A percentile compares a stretch with the other conserved stretches of the same genome.
phyloP scores from a whole-genome alignment of 2,113 vertebrate genomes.

The Hemicordylus capensis region DNA sequence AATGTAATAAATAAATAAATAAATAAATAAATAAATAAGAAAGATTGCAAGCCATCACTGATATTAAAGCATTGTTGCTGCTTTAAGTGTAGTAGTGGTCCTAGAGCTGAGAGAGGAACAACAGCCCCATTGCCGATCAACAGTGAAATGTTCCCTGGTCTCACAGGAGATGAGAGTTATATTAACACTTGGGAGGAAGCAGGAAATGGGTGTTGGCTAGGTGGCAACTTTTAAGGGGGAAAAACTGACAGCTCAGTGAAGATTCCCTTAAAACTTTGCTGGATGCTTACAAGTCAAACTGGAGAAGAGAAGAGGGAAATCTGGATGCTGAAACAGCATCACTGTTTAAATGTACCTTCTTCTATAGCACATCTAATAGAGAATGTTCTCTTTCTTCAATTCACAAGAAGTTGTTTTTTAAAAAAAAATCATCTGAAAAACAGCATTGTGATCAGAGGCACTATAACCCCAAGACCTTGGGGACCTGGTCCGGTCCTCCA shows the following conservation, averaged over 20 bases:
- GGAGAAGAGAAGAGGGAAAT: not conserved
- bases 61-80: not conserved
- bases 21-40: too few species aligned
- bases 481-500: too few species aligned
- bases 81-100: not conserved
- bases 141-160: not conserved
- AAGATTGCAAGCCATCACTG: not conserved
- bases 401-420: too few species aligned
- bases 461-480: too few species aligned
- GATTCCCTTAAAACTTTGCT: not conserved
- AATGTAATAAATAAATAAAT: too few species aligned
- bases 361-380: too few species aligned
- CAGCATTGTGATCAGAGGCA: too few species aligned
- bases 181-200: not conserved
- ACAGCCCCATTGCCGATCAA: too few species aligned
- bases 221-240: not conserved
- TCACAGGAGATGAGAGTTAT: not conserved
- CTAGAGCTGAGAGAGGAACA: not conserved
- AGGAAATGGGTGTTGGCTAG: not conserved
- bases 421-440: too few species aligned
- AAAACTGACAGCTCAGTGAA: not conserved
- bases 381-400: too few species aligned
- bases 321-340: not conserved
- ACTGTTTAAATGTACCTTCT: too few species aligned
- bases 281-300: not conserved